A percentile compares a stretch with the other conserved stretches of the same genome.
phyloP scores from a whole-genome alignment of 1,140 invertebrate genomes.

The Olivierus martensii region DNA sequence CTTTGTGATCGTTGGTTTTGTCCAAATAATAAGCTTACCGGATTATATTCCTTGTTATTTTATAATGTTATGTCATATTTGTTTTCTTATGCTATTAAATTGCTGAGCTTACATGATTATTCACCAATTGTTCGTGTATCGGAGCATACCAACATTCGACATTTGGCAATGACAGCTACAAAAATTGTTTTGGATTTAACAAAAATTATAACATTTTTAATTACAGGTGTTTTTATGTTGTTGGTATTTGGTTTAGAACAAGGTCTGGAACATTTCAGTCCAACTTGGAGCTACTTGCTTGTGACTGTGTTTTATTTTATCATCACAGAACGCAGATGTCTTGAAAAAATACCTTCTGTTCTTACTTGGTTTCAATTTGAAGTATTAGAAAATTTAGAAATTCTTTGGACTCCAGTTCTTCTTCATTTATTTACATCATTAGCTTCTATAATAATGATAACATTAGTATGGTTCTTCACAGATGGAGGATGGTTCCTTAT shows the following conservation, averaged over 20 bases:
- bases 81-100: constrained; percentile 43
- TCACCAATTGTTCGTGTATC: constrained; percentile 56
- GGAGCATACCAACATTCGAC: constrained; percentile 52
- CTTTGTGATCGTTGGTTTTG: constrained; percentile 49
- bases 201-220: constrained; percentile 60
- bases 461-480: constrained; percentile 13
- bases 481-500: constrained; percentile 29
- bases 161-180: constrained; percentile 61
- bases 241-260: constrained; percentile 59
- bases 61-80: constrained; percentile 66
- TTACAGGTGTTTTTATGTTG: constrained; percentile 58
- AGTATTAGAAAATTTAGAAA: constrained; percentile 48
- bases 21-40: constrained; percentile 45
- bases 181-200: constrained; percentile 69
- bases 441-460: constrained; percentile 23
- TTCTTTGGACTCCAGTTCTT: constrained; percentile 48
- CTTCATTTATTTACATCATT: constrained; percentile 41
- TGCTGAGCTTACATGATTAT: constrained; percentile 37
- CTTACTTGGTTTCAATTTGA: constrained; percentile 43
- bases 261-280: constrained; percentile 54
- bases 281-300: constrained; percentile 44
- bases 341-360: constrained; percentile 42
- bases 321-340: constrained; percentile 47
- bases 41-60: constrained; percentile 63
- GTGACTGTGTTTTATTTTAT: constrained; percentile 54